Evolutionary conservation across 2,888 invertebrate genomes (phyloP), one percentile per base, ranked within the genome.

Genomic region (Baronia brevicornis): DNA sequence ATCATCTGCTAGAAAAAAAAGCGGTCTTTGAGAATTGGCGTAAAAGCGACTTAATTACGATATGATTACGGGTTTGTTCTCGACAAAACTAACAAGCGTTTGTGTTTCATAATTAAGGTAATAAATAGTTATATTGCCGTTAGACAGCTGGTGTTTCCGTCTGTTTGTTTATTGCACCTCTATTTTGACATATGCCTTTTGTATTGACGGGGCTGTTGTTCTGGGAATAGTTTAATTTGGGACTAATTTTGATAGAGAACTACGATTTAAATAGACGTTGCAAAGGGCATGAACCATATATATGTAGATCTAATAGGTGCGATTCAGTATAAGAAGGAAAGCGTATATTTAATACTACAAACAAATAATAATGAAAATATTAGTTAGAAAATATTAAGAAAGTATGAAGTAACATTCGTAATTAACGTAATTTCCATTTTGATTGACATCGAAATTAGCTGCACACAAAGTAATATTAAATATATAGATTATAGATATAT

Each of bases 11-110:
- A 45, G 41, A 33, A 44, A 44, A 47, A n/a, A 53, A 51, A 63
- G 41, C 38, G 41, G 44, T 44, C 45, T 51, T 42, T 36, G 44
- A 49, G 67, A 73, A 82, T 80, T 82, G 77, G 84, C 82, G 80
- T 80, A 80, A 80, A 82, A 82, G 79, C 65, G 54, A 55, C 58
- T 72, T 80, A 80, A 82, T 84, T 80, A 72, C 64, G 58, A 66
- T 68, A 79, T 79, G 79, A 84, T 84, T 79, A 75, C 62, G 72
- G 79, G 79, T 77, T 70, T 62, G 62, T 57, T 63, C 49, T 54
- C 60, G 56, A 68, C 60, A 70, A 74, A 72, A 72, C 78, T 78
- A 80, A 79, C 78, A 71, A 74, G 79, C 75, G 68, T 70, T 72
- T 60, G 66, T 51, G 31, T 32, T 36, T 57, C 60, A 70, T 68